These are phyloP conservation scores for Xyrauchen texanus DNA, from an alignment of 2,113 vertebrate genomes.

Conservation along the genomic window DNA sequence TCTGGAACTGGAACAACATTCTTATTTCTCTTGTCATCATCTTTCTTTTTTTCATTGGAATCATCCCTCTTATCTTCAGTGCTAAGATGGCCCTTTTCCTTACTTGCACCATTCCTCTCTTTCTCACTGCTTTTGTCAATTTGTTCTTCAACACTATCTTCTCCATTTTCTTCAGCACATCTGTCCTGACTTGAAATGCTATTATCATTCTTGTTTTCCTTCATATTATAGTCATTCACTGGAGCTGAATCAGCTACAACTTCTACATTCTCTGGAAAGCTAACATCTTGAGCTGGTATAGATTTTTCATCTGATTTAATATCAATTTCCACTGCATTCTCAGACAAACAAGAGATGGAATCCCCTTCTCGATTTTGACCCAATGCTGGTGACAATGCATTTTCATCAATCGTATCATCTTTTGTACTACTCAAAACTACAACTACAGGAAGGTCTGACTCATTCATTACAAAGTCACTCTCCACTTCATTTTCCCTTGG, in stretches of 20 bases:
- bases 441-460: constrained; percentile 44
- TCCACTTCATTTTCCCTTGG: constrained; percentile 1
- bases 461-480: constrained; percentile 48
- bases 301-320: constrained; percentile 36
- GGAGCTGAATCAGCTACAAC: not conserved
- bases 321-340: constrained; percentile 22
- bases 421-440: constrained; percentile 32
- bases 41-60: not conserved
- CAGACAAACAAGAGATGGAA: not conserved
- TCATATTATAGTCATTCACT: not conserved
- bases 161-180: constrained; percentile 2
- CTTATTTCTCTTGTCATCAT: not conserved
- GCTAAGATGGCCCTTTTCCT: constrained; percentile 7
- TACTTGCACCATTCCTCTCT: not conserved
- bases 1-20: not conserved
- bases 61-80: not conserved
- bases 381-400: constrained; percentile 21
- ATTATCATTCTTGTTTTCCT: constrained; percentile 23
- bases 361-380: not conserved
- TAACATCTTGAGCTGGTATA: not conserved
- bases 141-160: not conserved
- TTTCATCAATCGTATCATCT: constrained; percentile 41
- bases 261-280: not conserved
- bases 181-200: not conserved
- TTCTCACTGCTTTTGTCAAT: constrained; percentile 8